These are phyloP conservation scores for Morbakka virulenta DNA, from an alignment of 30 jellyfish, hydroid and myxozoan genomes.

Conservation along the genomic window DNA sequence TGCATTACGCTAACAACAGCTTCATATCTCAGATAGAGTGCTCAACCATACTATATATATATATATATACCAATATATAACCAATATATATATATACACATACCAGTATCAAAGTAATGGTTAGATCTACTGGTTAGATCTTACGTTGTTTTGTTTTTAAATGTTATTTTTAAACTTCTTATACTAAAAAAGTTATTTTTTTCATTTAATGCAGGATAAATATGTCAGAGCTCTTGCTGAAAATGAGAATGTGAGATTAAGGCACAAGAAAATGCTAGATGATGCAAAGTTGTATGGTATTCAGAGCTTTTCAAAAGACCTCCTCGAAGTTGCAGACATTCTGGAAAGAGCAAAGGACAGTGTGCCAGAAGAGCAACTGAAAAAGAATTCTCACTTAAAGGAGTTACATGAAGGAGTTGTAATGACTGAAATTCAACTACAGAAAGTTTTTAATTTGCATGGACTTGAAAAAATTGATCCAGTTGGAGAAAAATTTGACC, in stretches of 20 bases:
- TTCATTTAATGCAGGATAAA: constrained; percentile 82
- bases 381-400: constrained; percentile 47
- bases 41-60: too few species aligned
- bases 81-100: too few species aligned
- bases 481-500: constrained; percentile 84
- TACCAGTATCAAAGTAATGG: too few species aligned
- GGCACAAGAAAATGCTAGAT: constrained; percentile 67
- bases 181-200: too few species aligned
- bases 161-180: too few species aligned
- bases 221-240: constrained; percentile 92
- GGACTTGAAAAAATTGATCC: constrained; percentile 84
- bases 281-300: constrained; percentile 82
- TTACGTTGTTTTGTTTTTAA: too few species aligned
- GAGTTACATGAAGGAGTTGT: constrained; percentile 73
- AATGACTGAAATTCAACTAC: constrained; percentile 88
- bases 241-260: constrained; percentile 62
- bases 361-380: constrained; percentile 73
- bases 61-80: too few species aligned
- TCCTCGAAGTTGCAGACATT: constrained; percentile 88
- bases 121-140: too few species aligned
- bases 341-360: constrained; percentile 89
- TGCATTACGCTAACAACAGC: too few species aligned
- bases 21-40: too few species aligned
- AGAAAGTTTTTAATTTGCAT: constrained; percentile 77
- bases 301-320: constrained; percentile 87